Percentiles rank a stretch among this genome's conserved stretches.
phyloP scores from a whole-genome alignment of 1,140 invertebrate genomes.

The Trachelipus rathkii region DNA sequence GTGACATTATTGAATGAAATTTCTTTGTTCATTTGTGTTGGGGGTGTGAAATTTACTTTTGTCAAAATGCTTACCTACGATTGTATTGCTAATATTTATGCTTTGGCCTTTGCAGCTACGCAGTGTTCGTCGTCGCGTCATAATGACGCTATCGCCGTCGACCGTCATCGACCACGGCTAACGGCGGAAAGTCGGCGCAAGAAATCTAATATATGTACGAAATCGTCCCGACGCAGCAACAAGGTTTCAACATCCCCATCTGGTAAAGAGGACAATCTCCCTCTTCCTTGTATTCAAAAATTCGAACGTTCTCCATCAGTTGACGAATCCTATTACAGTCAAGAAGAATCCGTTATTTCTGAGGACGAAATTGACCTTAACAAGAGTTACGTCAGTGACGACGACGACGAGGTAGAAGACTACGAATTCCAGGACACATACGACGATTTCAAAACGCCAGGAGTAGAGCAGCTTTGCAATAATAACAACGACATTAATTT shows the following conservation, averaged over 20 bases:
- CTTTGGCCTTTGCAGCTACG: constrained; percentile 43
- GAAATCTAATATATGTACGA: constrained; percentile 20
- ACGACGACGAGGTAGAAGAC: not conserved
- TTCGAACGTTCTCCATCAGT: not conserved
- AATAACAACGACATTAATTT: constrained; percentile 35
- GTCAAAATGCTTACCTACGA: constrained; percentile 40
- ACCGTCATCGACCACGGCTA: constrained; percentile 41
- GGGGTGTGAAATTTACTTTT: too few species aligned
- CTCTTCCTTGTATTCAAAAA: constrained; percentile 4
- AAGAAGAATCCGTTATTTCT: not conserved
- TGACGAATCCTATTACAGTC: constrained; percentile 26
- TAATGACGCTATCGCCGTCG: constrained; percentile 34
- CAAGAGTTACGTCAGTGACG: not conserved
- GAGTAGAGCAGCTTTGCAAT: constrained; percentile 27
- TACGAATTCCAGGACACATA: not conserved
- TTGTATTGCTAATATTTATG: constrained; percentile 40
- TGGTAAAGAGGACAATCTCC: constrained; percentile 12
- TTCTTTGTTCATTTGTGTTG: too few species aligned
- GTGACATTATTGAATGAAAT: too few species aligned
- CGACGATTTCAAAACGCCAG: not conserved
- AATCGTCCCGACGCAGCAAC: constrained; percentile 24
- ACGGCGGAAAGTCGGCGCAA: constrained; percentile 24
- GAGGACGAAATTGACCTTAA: not conserved
- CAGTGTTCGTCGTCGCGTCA: constrained; percentile 32
- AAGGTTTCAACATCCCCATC: constrained; percentile 14